Conservation (phyloP, 2,888 invertebrate species). For the Geophilus truncorum region DNA sequence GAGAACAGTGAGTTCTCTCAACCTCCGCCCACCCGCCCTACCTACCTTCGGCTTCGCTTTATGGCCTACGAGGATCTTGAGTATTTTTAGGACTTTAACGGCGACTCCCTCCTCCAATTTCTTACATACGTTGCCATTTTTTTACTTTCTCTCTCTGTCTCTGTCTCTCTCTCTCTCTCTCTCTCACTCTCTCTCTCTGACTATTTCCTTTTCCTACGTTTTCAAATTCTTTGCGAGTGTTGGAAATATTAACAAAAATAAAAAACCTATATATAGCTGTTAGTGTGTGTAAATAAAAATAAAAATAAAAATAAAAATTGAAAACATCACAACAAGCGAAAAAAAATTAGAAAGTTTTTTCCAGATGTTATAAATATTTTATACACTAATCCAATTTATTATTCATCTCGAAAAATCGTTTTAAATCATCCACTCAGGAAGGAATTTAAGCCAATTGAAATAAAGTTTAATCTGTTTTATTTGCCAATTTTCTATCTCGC, state of each 20-base stretch:
- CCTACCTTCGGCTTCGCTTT: neutral
- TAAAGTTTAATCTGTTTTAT: neutral
- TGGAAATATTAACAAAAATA: neutral
- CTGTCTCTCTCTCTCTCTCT: neutral
- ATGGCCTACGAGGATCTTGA: neutral
- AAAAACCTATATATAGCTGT: neutral
- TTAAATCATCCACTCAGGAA: neutral
- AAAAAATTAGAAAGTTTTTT: neutral
- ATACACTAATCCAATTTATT: neutral
- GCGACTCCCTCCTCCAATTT: slow-evolving; percentile 4
- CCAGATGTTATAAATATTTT: neutral
- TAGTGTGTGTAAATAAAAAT: neutral
- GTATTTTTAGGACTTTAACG: neutral
- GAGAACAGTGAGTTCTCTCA: neutral
- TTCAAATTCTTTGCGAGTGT: neutral
- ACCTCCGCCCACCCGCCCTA: neutral
- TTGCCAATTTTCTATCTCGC: neutral
- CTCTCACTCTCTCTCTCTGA: neutral
- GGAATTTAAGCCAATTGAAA: neutral
- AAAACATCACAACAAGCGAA: neutral
- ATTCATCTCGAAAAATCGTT: neutral
- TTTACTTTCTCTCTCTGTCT: neutral
- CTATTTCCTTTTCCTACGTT: neutral
- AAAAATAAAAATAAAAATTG: neutral
- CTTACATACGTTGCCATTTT: neutral